Percentiles rank a stretch among this genome's conserved stretches.
phyloP scores from a whole-genome alignment of 2,888 invertebrate genomes.

The Aspidapion aeneum region DNA sequence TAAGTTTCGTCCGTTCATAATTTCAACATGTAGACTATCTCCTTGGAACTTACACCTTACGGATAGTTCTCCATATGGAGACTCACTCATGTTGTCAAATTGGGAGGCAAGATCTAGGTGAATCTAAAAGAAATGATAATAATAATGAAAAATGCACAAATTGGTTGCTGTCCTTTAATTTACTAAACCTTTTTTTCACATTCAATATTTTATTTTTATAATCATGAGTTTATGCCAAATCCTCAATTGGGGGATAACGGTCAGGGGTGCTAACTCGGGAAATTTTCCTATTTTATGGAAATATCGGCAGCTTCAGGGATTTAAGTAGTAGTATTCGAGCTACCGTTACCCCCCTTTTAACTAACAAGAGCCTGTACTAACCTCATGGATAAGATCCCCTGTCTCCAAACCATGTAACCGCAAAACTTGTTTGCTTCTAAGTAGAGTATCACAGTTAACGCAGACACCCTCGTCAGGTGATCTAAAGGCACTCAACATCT shows the following conservation, averaged over 20 bases:
- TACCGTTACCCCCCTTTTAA: too few species aligned
- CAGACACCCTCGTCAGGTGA: slow-evolving; percentile 52
- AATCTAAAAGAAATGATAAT: slow-evolving; percentile 31
- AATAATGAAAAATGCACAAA: too few species aligned
- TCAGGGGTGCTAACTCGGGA: too few species aligned
- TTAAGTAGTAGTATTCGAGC: too few species aligned
- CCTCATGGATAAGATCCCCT: slow-evolving; percentile 77
- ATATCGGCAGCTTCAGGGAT: too few species aligned
- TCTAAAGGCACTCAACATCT: slow-evolving; percentile 87
- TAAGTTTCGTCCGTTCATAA: slow-evolving; percentile 87
- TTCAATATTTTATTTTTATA: too few species aligned
- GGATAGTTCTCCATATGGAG: slow-evolving; percentile 73
- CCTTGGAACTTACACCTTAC: slow-evolving; percentile 71
- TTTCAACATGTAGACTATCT: slow-evolving; percentile 71
- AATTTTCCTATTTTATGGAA: too few species aligned
- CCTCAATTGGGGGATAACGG: too few species aligned
- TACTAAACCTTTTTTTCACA: too few species aligned
- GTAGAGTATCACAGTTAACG: slow-evolving; percentile 59
- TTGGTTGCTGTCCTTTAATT: too few species aligned
- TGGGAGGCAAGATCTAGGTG: slow-evolving; percentile 59
- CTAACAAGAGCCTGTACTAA: too few species aligned
- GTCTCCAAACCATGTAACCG: slow-evolving; percentile 88
- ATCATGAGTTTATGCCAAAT: too few species aligned
- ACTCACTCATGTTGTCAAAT: slow-evolving; percentile 60
- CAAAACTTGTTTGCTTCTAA: slow-evolving; percentile 66